Percentiles rank a stretch among this genome's conserved stretches.
Evolutionary conservation across 1,140 invertebrate genomes (phyloP).

Genomic region (Thalassaphorura encarpata): DNA sequence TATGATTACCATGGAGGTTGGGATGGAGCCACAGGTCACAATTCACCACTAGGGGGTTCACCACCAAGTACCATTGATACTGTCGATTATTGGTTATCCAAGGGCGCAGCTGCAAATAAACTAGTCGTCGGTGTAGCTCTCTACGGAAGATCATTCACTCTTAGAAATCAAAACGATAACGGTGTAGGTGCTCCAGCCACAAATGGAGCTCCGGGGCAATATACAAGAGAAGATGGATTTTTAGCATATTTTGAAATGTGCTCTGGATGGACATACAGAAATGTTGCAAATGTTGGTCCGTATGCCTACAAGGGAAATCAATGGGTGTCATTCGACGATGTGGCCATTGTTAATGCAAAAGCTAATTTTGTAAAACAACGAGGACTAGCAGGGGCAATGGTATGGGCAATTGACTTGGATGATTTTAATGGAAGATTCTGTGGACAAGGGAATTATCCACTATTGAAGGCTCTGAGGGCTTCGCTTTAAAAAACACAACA

Average conservation of each 20-base stretch:
- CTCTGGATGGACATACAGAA: slow-evolving; percentile 61
- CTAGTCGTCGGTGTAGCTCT: slow-evolving; percentile 51
- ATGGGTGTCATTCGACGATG: slow-evolving; percentile 82
- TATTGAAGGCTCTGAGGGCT: slow-evolving; percentile 50
- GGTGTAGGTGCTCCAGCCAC: slow-evolving; percentile 40
- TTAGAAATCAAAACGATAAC: slow-evolving; percentile 39
- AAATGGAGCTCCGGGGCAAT: slow-evolving; percentile 52
- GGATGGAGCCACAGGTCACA: slow-evolving; percentile 39
- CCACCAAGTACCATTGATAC: background rate
- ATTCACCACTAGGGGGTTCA: slow-evolving; percentile 35
- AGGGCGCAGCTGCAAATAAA: slow-evolving; percentile 47
- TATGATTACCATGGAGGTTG: slow-evolving; percentile 42
- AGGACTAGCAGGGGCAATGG: slow-evolving; percentile 13
- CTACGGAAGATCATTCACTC: slow-evolving; percentile 50
- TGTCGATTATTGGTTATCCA: slow-evolving; percentile 17
- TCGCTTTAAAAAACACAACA: too few species aligned
- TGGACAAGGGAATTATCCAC: slow-evolving; percentile 15
- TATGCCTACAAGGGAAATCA: slow-evolving; percentile 75
- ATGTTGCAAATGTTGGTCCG: slow-evolving; percentile 64
- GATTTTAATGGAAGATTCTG: slow-evolving; percentile 23
- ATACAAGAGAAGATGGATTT: slow-evolving; percentile 71
- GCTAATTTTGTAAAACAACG: slow-evolving; percentile 18
- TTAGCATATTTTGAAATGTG: slow-evolving; percentile 75
- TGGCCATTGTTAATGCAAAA: slow-evolving; percentile 64
- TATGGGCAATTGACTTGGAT: slow-evolving; percentile 21